A percentile compares a stretch with the other conserved stretches of the same genome.
Conservation (phyloP, 2,888 invertebrate genomes). For the Lobophora halterata region DNA sequence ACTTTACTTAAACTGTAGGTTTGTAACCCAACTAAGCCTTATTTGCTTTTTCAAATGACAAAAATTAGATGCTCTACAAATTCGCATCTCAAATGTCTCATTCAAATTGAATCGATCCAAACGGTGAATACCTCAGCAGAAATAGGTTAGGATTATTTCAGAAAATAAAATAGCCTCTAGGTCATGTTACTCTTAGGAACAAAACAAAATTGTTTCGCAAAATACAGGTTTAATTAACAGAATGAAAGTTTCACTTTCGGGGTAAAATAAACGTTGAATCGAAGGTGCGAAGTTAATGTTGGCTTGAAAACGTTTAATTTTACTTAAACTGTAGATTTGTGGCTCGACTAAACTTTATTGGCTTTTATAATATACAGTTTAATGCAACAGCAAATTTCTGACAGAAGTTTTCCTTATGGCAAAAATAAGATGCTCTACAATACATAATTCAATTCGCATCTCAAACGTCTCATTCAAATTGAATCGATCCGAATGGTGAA, state of each 20-base stretch:
- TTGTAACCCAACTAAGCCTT: constrained; percentile 6
- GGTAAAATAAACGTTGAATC: constrained; percentile 23
- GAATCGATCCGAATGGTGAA: constrained; percentile 6
- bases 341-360: background rate
- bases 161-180: too few species aligned
- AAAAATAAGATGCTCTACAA: constrained; percentile 1
- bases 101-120: constrained; percentile 10
- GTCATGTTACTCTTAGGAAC: constrained; percentile 11
- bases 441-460: constrained; percentile 11
- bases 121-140: constrained; percentile 9
- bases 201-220: constrained; percentile 45
- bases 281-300: constrained; percentile 27
- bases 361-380: background rate
- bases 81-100: constrained; percentile 8
- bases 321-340: constrained; percentile 24
- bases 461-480: constrained; percentile 11
- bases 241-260: constrained; percentile 40
- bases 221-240: constrained; percentile 54
- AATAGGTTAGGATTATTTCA: constrained; percentile 31
- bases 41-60: background rate
- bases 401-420: constrained; percentile 1
- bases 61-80: constrained; percentile 2
- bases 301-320: constrained; percentile 27
- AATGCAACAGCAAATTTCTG: background rate
- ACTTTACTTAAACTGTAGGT: constrained; percentile 25